These are phyloP conservation scores for Lutjanus argentimaculatus DNA, from an alignment of 2,797 vertebrate genomes.

Conservation along the genomic window DNA sequence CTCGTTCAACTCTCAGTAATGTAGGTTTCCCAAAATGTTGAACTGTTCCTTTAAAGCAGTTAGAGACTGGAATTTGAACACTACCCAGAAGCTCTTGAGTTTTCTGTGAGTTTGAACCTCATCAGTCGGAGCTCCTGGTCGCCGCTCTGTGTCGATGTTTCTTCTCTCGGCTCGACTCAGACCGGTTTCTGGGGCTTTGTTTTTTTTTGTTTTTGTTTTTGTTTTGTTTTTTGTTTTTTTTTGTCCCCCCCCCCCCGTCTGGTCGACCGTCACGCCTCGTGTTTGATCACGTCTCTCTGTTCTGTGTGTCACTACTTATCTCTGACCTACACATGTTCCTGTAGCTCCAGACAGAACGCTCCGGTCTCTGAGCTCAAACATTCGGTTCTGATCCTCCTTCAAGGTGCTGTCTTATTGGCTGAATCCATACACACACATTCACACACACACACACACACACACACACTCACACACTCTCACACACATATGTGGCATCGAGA, in stretches of 20 bases:
- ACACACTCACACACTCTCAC: too few relatives aligned
- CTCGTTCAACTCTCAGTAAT: constrained; percentile 4
- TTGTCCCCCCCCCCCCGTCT: neutral
- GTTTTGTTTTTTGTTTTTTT: constrained; percentile 15
- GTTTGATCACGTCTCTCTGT: constrained; percentile 31
- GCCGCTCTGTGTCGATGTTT: constrained; percentile 26
- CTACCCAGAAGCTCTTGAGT: constrained; percentile 37
- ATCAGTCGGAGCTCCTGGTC: neutral
- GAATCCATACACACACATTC: constrained; percentile 61
- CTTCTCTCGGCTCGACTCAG: constrained; percentile 27
- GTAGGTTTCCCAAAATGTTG: neutral
- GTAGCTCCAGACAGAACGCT: constrained; percentile 53
- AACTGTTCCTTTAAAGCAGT: constrained; percentile 26
- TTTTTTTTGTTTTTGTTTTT: neutral
- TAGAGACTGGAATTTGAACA: constrained; percentile 54
- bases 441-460: too few relatives aligned
- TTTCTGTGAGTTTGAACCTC: constrained; percentile 32
- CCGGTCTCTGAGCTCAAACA: constrained; percentile 52
- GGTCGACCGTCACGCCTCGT: constrained; percentile 18
- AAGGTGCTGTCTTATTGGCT: constrained; percentile 80
- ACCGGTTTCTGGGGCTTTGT: constrained; percentile 1
- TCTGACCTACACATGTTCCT: constrained; percentile 34
- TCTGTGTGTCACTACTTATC: constrained; percentile 64
- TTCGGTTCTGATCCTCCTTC: constrained; percentile 69
- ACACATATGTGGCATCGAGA: constrained; percentile 30